These are phyloP conservation scores for Pygmarrhopalites habei DNA, from an alignment of 1,140 invertebrate genomes.

Conservation along the genomic window DNA sequence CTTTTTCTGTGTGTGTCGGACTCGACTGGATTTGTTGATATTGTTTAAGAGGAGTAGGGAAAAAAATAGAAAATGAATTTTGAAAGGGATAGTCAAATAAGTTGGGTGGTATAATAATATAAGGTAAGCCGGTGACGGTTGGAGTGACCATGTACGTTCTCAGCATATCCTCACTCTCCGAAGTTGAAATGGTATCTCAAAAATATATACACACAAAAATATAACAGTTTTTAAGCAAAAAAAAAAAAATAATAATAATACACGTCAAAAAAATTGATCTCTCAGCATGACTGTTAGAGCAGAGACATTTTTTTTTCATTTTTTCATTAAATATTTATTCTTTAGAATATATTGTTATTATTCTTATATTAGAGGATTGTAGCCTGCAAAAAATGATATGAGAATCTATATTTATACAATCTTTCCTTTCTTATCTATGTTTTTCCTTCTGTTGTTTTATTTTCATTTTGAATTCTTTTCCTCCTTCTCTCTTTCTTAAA, in stretches of 20 bases:
- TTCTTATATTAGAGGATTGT: too few relatives aligned
- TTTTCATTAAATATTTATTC: background rate
- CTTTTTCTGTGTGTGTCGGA: background rate
- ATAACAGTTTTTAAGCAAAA: slow-evolving; percentile 8
- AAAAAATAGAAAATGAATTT: background rate
- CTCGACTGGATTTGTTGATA: background rate
- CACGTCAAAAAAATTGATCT: background rate
- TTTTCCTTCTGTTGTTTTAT: background rate
- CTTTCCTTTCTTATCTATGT: background rate
- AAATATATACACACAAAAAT: slow-evolving; percentile 33
- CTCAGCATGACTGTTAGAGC: slow-evolving; percentile 9
- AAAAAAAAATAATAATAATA: background rate
- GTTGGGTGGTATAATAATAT: slow-evolving; percentile 7
- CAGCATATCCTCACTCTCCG: slow-evolving; percentile 96
- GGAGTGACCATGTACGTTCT: slow-evolving; percentile 97
- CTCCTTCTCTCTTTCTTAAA: too few relatives aligned
- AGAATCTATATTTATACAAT: too few relatives aligned
- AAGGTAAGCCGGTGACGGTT: slow-evolving; percentile 88
- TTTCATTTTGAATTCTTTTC: too few relatives aligned
- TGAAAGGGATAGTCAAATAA: slow-evolving; percentile 15
- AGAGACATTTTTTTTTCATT: slow-evolving; percentile 15
- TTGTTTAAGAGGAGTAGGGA: background rate
- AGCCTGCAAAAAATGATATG: too few relatives aligned
- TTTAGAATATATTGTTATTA: too few relatives aligned
- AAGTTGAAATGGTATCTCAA: slow-evolving; percentile 90